Conservation (phyloP, 1,140 invertebrate species). For the Calosoma granatense region DNA sequence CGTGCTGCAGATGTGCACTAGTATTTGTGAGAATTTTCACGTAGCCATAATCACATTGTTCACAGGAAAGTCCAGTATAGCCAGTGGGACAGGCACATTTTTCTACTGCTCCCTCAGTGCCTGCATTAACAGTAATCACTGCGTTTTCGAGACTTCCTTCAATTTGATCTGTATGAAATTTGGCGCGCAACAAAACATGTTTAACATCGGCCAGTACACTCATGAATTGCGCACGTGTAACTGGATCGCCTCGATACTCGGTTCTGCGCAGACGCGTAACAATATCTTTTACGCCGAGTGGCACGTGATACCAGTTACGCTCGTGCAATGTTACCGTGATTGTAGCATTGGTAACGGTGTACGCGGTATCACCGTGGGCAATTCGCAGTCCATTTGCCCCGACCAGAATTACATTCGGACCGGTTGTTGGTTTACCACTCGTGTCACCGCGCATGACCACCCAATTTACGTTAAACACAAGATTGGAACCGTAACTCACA, state of each 20-base stretch:
- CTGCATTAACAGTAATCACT: constrained; percentile 19
- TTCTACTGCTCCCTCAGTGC: constrained; percentile 40
- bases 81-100: constrained; percentile 53
- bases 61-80: constrained; percentile 69
- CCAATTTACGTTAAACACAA: constrained; percentile 73
- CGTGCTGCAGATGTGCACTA: constrained; percentile 36
- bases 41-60: constrained; percentile 76
- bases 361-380: constrained; percentile 54
- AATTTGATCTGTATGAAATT: constrained; percentile 89
- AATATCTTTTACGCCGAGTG: constrained; percentile 47
- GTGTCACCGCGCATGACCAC: constrained; percentile 79
- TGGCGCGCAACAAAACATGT: constrained; percentile 74
- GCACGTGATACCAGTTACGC: constrained; percentile 62
- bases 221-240: constrained; percentile 70
- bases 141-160: constrained; percentile 52
- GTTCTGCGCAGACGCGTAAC: constrained; percentile 41
- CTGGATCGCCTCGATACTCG: constrained; percentile 50
- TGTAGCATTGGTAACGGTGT: constrained; percentile 31
- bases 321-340: constrained; percentile 58
- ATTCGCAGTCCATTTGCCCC: constrained; percentile 61
- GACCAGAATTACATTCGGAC: constrained; percentile 78
- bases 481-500: constrained; percentile 72
- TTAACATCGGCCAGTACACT: constrained; percentile 71
- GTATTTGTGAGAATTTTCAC: constrained; percentile 57
- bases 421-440: constrained; percentile 70